Percentiles rank a stretch among this genome's conserved stretches.
phyloP scores from a whole-genome alignment of 2,888 invertebrate genomes.

The Coelopa pilipes region DNA sequence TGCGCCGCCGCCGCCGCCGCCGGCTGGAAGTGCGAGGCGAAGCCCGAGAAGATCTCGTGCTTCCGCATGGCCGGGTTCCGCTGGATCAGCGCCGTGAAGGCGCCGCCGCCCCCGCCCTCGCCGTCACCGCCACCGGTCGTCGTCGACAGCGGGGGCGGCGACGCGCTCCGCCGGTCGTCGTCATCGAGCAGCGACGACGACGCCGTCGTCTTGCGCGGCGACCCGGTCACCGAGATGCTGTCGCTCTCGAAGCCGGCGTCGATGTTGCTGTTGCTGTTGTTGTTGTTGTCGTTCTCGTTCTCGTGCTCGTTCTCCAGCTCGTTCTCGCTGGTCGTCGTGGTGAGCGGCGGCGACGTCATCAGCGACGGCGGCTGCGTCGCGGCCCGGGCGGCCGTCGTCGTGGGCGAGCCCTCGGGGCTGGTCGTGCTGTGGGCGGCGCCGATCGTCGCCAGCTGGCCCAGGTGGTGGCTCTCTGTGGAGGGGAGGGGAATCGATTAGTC shows the following conservation, averaged over 20 bases:
- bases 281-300: too few species aligned
- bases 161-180: slow-evolving; percentile 61
- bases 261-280: slow-evolving; percentile 61
- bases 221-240: slow-evolving; percentile 67
- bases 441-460: slow-evolving; percentile 61
- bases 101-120: slow-evolving; percentile 56
- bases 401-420: slow-evolving; percentile 75
- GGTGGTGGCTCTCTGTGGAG: slow-evolving; percentile 45
- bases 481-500: too few species aligned
- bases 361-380: slow-evolving; percentile 65
- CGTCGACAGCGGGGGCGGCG: slow-evolving; percentile 53
- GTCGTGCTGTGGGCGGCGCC: slow-evolving; percentile 75
- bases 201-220: slow-evolving; percentile 63
- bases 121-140: slow-evolving; percentile 33
- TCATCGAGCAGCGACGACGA: slow-evolving; percentile 66
- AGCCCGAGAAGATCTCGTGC: slow-evolving; percentile 62
- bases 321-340: slow-evolving; percentile 58
- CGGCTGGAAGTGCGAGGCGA: slow-evolving; percentile 67
- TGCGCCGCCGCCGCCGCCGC: slow-evolving; percentile 63
- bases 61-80: slow-evolving; percentile 54
- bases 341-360: slow-evolving; percentile 66
- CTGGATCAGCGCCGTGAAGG: slow-evolving; percentile 66
- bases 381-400: slow-evolving; percentile 56
- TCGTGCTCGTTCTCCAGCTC: too few species aligned
- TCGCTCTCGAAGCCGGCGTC: slow-evolving; percentile 67